Percentiles rank a stretch among this genome's conserved stretches.
Evolutionary conservation across 2,888 invertebrate species (phyloP).

Genomic region (Habrosyne pyritoides): DNA sequence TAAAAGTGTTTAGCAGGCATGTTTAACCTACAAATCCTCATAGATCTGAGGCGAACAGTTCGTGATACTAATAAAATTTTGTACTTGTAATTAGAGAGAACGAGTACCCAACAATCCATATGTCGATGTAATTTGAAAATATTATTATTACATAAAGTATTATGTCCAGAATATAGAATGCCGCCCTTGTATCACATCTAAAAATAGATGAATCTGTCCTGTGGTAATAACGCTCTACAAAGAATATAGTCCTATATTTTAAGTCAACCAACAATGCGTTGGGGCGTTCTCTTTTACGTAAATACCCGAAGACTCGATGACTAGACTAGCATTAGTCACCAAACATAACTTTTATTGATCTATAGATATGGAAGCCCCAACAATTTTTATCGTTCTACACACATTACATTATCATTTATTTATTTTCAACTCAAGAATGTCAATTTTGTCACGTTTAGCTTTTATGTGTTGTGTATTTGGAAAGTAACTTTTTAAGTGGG

Average conservation of each 20-base stretch:
- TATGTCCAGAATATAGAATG: background rate
- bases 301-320: conserved; percentile 18
- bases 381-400: conserved; percentile 30
- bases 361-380: conserved; percentile 21
- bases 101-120: background rate
- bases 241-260: background rate
- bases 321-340: conserved; percentile 22
- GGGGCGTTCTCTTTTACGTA: background rate
- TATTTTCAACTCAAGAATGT: conserved; percentile 19
- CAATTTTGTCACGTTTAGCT: conserved; percentile 6
- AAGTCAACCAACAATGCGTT: background rate
- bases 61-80: background rate
- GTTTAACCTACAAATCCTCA: background rate
- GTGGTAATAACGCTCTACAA: background rate
- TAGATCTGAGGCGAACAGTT: background rate
- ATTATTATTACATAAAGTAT: too few relatives aligned
- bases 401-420: conserved; percentile 26
- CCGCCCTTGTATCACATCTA: background rate
- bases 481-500: background rate
- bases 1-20: background rate
- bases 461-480: conserved; percentile 2
- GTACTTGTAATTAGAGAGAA: background rate
- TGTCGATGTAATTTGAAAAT: too few relatives aligned
- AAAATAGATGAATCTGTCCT: too few relatives aligned
- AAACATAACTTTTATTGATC: conserved; percentile 30